Conservation (phyloP, 2,797 vertebrate species). For the Xenopus petersii region DNA sequence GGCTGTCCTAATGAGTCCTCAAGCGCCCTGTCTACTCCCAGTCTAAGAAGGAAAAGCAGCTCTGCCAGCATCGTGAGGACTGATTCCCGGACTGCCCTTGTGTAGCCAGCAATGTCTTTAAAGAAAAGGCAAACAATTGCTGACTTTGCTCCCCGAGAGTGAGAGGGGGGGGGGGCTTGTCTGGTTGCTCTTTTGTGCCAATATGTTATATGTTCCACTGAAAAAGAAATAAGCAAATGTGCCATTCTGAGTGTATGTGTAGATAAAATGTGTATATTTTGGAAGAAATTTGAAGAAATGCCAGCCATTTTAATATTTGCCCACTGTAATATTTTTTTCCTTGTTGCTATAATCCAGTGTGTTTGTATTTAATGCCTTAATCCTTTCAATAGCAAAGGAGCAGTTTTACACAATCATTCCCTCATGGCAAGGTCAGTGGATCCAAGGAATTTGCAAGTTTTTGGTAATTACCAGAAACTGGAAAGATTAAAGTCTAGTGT, state of each 20-base stretch:
- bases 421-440: neutral
- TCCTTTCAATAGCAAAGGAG: constrained; percentile 34
- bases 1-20: constrained; percentile 80
- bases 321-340: constrained; percentile 19
- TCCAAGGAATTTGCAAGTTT: too few relatives aligned
- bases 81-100: constrained; percentile 72
- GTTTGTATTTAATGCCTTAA: constrained; percentile 46
- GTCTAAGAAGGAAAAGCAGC: constrained; percentile 84
- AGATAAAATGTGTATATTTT: constrained; percentile 42
- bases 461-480: too few relatives aligned
- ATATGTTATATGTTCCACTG: constrained; percentile 31
- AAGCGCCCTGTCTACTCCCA: constrained; percentile 67
- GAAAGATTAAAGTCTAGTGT: too few relatives aligned
- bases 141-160: constrained; percentile 26
- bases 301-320: constrained; percentile 26
- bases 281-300: constrained; percentile 26
- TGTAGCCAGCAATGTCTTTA: constrained; percentile 54
- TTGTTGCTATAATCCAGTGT: constrained; percentile 25
- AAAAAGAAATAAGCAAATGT: constrained; percentile 11
- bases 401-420: constrained; percentile 12
- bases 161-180: neutral
- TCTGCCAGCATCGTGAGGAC: constrained; percentile 82
- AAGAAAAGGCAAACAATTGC: constrained; percentile 4
- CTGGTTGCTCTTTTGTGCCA: constrained; percentile 30
- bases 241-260: constrained; percentile 30